Base-by-base conservation (phyloP, 2,113 vertebrate genomes). In the Ranitomeya variabilis region DNA sequence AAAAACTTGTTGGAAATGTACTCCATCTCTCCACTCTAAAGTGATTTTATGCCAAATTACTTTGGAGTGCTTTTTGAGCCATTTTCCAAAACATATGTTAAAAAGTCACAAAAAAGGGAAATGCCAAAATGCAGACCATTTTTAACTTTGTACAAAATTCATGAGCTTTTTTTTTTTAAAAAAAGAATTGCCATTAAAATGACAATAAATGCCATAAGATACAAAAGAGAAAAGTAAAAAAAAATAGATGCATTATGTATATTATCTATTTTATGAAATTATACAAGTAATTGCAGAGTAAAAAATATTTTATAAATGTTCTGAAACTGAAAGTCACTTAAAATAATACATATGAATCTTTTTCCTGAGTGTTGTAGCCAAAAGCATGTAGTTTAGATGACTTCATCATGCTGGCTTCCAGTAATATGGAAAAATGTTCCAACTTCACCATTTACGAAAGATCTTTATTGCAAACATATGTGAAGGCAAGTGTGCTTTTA, bases 381-480 rank as follows among this genome's bases (percentile, higher is more conserved):
- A 83, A 88, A 89, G 73, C 87, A 80, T 87, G 71, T 89, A 71
- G 87, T 84, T 89, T 82, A 69, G 69, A 89, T 89, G 62, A 89
- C 26, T 84, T 85, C 87, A 84, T 85, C 11, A 26, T 79, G 74
- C 23, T 52, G 6, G n/a, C 54, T 88, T 88, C 80, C 87, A 89
- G 87, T 78, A 89, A 85, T 79, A 79, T 79, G 23, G 74, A 78
- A 89, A 89, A 89, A 64, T 78, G 87, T 64, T 89, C 81, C 82
- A 89, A 85, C 79, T 69, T 79, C 5, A 19, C 57, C 69, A 88
- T 84, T 83, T 85, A 69, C 55, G n/a, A 89, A 85, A 69, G 23
- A 79, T 89, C 73, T 89, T 87, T 89, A 89, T 84, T 89, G 74
- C 82, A 85, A 88, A 77, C 87, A 89, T 88, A 88, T 89, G 82